Percentiles rank a stretch among this genome's conserved stretches.
Evolutionary conservation across 2,113 vertebrate species (phyloP).

Genomic region (Caranx melampygus): DNA sequence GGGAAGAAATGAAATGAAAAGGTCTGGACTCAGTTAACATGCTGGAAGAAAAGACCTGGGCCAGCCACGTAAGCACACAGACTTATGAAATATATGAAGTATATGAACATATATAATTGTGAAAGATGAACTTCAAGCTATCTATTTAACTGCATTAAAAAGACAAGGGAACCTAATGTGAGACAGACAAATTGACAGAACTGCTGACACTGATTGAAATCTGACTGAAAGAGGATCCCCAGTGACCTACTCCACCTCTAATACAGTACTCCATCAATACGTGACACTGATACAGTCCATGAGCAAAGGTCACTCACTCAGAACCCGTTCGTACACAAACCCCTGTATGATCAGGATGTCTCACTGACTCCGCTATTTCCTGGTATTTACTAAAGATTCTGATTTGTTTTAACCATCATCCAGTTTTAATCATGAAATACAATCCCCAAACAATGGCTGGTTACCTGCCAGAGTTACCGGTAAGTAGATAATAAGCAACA

Average conservation of each 20-base stretch:
- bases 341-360: not conserved
- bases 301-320: conserved; percentile 4
- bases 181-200: not conserved
- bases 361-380: conserved; percentile 8
- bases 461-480: conserved; percentile 55
- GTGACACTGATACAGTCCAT: not conserved
- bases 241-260: conserved; percentile 23
- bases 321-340: not conserved
- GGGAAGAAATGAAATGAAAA: conserved; percentile 27
- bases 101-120: not conserved
- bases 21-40: conserved; percentile 10
- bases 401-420: conserved; percentile 26
- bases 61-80: not conserved
- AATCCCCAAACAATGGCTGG: conserved; percentile 65
- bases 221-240: conserved; percentile 14
- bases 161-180: conserved; percentile 1
- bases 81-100: not conserved
- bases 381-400: conserved; percentile 25
- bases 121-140: not conserved
- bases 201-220: conserved; percentile 19
- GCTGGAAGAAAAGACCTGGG: not conserved
- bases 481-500: conserved; percentile 59
- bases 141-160: not conserved
- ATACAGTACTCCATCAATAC: not conserved
- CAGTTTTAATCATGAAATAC: conserved; percentile 43